A percentile compares a stretch with the other conserved stretches of the same genome.
Evolutionary conservation across 1,140 invertebrate species (phyloP).

Genomic region (Sarcophaga bullata): DNA sequence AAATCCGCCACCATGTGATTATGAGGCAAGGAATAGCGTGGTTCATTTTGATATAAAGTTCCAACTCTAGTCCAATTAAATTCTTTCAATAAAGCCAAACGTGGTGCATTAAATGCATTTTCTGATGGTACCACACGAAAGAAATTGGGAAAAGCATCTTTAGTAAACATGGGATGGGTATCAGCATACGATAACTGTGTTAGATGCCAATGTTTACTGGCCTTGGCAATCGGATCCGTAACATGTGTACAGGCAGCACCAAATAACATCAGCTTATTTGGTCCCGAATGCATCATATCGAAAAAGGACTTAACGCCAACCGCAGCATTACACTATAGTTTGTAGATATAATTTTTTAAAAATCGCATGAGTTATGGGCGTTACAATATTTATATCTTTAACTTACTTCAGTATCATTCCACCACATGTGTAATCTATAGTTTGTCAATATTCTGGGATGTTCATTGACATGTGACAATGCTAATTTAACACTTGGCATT

Average conservation of each 20-base stretch:
- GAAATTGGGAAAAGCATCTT: slow-evolving; percentile 94
- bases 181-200: slow-evolving; percentile 98
- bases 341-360: slow-evolving; percentile 52
- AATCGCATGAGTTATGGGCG: neutral
- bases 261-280: slow-evolving; percentile 94
- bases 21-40: slow-evolving; percentile 91
- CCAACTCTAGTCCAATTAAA: slow-evolving; percentile 99
- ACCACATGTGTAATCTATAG: slow-evolving; percentile 91
- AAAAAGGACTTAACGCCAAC: slow-evolving; percentile 98
- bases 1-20: slow-evolving; percentile 91
- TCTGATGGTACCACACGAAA: slow-evolving; percentile 96
- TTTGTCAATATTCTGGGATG: slow-evolving; percentile 83
- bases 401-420: slow-evolving; percentile 93
- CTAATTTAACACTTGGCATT: slow-evolving; percentile 91
- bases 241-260: slow-evolving; percentile 97
- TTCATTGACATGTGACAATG: slow-evolving; percentile 92
- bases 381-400: neutral
- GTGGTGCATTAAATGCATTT: slow-evolving; percentile 94
- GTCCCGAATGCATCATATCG: slow-evolving; percentile 95
- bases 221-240: slow-evolving; percentile 98
- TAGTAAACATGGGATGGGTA: slow-evolving; percentile 97
- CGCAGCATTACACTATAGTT: slow-evolving; percentile 91
- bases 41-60: slow-evolving; percentile 96
- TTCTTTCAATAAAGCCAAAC: slow-evolving; percentile 84
- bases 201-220: slow-evolving; percentile 95